A percentile compares a stretch with the other conserved stretches of the same genome.
These are phyloP conservation scores for Araneus ventricosus DNA, from an alignment of 1,140 invertebrate genomes.

Conservation along the genomic window DNA sequence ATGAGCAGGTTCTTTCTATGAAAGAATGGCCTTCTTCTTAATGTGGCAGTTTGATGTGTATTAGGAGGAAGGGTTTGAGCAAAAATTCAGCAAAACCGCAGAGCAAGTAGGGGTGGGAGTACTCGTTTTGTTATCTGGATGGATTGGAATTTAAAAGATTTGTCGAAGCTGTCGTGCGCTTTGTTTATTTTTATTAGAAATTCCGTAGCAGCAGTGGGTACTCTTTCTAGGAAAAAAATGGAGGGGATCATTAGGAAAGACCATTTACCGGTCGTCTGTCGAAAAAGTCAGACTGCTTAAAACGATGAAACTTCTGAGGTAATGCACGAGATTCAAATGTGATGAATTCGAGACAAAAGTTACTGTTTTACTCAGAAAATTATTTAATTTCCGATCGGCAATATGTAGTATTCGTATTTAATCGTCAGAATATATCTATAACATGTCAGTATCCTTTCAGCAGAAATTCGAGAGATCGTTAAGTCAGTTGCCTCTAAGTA, in stretches of 20 bases:
- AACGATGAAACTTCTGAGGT: too few relatives aligned
- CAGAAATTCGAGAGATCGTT: too few relatives aligned
- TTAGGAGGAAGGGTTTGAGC: neutral
- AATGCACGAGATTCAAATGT: too few relatives aligned
- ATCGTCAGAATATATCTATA: too few relatives aligned
- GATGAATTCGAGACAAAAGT: too few relatives aligned
- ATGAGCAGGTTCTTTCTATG: constrained; percentile 29
- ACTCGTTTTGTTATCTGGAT: constrained; percentile 44
- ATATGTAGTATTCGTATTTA: too few relatives aligned
- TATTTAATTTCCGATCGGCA: too few relatives aligned
- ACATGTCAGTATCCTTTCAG: too few relatives aligned
- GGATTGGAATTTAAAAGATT: constrained; percentile 71
- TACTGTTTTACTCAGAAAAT: too few relatives aligned
- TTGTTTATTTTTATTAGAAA: constrained; percentile 40
- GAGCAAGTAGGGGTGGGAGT: neutral
- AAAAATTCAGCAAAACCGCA: neutral
- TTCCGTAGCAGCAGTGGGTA: neutral
- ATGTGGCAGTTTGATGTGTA: neutral
- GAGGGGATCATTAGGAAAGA: neutral
- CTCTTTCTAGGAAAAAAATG: neutral
- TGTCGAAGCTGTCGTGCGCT: constrained; percentile 32
- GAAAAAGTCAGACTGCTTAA: neutral
- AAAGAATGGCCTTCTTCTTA: neutral
- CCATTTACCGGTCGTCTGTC: neutral
- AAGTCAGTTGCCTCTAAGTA: too few relatives aligned